Evolutionary conservation across 2,888 invertebrate genomes (phyloP).

Genomic region (Cordilura impudica): DNA sequence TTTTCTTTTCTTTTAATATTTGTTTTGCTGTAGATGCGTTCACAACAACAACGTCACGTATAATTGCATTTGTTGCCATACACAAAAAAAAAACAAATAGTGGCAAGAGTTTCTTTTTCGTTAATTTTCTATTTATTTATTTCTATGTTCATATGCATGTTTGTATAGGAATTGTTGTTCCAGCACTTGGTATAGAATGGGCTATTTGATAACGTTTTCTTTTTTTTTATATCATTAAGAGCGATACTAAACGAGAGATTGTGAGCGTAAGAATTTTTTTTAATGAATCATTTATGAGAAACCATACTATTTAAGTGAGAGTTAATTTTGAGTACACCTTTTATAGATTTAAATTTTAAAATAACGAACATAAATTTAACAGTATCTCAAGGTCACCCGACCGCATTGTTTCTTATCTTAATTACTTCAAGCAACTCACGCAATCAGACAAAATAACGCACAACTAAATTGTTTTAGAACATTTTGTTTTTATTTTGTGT

Average conservation of each 20-base stretch:
- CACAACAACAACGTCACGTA: conserved; percentile 68
- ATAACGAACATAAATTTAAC: neutral
- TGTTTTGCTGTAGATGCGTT: conserved; percentile 20
- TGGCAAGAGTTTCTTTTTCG: neutral
- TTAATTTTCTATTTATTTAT: neutral
- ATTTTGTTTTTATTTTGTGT: neutral
- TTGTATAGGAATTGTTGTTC: neutral
- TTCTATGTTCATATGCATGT: neutral
- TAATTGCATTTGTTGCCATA: conserved; percentile 71
- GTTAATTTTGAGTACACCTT: no score
- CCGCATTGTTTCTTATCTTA: neutral
- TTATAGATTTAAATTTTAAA: no score
- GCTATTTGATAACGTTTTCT: neutral
- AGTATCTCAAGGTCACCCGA: conserved; percentile 24
- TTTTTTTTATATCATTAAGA: neutral
- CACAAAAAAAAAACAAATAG: conserved; percentile 57
- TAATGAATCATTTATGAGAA: neutral
- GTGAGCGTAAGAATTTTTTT: neutral
- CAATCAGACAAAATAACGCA: neutral
- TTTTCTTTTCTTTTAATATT: conserved; percentile 18
- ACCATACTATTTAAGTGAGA: no score
- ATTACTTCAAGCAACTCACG: neutral
- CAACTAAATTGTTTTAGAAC: neutral
- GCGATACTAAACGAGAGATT: neutral
- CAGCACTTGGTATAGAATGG: conserved; percentile 42